These are phyloP conservation scores for Cuniculus paca DNA, from an alignment of 2,797 vertebrate species.

Conservation along the genomic window DNA sequence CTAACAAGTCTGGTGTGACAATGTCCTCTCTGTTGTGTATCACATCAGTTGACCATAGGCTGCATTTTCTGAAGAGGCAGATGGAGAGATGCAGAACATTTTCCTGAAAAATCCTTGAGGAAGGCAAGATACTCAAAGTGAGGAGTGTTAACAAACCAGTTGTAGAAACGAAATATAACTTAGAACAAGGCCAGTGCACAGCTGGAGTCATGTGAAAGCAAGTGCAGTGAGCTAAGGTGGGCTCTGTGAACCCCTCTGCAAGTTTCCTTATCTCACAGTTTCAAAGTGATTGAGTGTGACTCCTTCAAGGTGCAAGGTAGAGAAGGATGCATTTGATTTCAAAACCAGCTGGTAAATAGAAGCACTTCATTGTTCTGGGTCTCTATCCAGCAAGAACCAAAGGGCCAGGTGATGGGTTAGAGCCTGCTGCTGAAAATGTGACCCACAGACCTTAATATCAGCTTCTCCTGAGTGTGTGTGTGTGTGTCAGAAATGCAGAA, in stretches of 20 bases:
- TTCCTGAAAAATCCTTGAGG: background rate
- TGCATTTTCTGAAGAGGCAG: background rate
- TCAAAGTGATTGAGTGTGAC: background rate
- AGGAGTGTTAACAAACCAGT: background rate
- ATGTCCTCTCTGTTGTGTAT: background rate
- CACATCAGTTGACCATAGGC: background rate
- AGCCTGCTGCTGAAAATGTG: background rate
- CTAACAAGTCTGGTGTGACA: background rate
- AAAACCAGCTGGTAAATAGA: constrained; percentile 4
- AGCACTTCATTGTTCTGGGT: background rate
- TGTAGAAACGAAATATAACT: background rate
- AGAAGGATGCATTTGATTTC: background rate
- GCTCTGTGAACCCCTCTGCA: background rate
- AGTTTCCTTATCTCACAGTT: background rate
- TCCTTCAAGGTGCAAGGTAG: background rate
- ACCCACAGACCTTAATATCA: background rate
- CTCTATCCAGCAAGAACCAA: background rate
- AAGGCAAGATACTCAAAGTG: background rate
- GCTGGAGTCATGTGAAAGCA: background rate
- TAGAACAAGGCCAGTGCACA: background rate
- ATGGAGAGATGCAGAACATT: background rate
- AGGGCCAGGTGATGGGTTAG: background rate
- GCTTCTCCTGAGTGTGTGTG: background rate
- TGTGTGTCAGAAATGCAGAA: background rate
- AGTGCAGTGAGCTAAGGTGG: background rate